A percentile compares a stretch with the other conserved stretches of the same genome.
Evolutionary conservation across 2,113 vertebrate species (phyloP).

Genomic region (Pteruthius melanotis): DNA sequence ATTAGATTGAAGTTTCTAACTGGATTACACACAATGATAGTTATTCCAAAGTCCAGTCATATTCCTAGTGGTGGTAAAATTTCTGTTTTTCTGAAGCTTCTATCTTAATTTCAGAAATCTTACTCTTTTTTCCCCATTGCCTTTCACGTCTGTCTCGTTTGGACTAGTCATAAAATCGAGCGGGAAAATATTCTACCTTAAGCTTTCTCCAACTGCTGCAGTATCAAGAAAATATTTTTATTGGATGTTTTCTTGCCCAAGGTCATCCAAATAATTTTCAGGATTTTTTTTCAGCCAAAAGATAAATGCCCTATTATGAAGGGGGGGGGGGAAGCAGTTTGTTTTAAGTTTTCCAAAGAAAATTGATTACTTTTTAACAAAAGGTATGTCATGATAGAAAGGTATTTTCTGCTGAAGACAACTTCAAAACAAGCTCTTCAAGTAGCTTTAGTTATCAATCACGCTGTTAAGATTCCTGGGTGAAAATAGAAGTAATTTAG

Average conservation of each 20-base stretch:
- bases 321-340: background rate
- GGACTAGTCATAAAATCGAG: background rate
- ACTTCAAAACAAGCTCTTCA: background rate
- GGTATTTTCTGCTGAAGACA: background rate
- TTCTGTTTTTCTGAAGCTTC: background rate
- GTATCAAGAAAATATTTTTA: background rate
- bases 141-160: background rate
- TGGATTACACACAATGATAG: background rate
- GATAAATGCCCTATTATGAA: background rate
- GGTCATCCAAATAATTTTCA: background rate
- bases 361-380: background rate
- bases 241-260: background rate
- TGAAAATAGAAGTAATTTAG: background rate
- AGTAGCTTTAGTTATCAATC: background rate
- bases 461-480: background rate
- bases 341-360: background rate
- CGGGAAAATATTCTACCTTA: background rate
- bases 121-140: accelerated
- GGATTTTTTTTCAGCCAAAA: background rate
- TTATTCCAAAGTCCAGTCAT: background rate
- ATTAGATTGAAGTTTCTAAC: background rate
- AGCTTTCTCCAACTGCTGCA: background rate
- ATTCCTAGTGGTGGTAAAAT: background rate
- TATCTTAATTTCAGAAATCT: background rate
- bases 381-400: background rate